These are phyloP conservation scores for Opisthocomus hoazin DNA, from an alignment of 2,113 vertebrate species.

Conservation along the genomic window DNA sequence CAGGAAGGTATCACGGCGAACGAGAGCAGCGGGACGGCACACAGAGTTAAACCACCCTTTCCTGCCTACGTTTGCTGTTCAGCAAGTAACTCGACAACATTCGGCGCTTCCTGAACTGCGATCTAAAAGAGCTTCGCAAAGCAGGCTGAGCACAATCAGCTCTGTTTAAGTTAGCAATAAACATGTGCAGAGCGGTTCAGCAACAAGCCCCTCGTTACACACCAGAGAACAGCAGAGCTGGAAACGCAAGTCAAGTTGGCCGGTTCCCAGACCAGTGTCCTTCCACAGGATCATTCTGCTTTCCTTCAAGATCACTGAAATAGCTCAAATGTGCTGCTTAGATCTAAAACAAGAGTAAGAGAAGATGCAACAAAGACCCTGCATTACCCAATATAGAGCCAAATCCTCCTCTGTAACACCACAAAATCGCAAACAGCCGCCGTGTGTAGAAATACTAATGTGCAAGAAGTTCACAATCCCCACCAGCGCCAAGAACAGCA, in stretches of 20 bases:
- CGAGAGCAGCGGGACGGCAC: background rate
- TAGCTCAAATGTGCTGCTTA: background rate
- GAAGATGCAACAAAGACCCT: background rate
- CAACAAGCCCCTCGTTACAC: background rate
- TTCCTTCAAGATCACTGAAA: constrained; percentile 25
- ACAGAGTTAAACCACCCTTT: background rate
- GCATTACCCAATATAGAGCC: background rate
- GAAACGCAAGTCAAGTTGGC: background rate
- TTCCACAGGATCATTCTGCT: background rate
- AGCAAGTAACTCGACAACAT: background rate
- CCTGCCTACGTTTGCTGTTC: background rate
- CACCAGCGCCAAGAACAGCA: background rate
- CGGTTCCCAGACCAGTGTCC: background rate
- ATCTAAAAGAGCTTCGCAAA: background rate
- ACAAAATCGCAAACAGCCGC: background rate
- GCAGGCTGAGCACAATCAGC: background rate
- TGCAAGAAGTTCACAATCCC: background rate
- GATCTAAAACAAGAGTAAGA: constrained; percentile 20
- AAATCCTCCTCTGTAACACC: background rate
- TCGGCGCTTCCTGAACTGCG: background rate
- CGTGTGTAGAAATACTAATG: background rate
- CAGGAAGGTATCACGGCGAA: background rate
- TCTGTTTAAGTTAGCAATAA: background rate
- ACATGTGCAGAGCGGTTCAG: background rate
- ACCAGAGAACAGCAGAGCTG: background rate